phyloP scores from a whole-genome alignment of 2,888 invertebrate genomes.

The Chydorus sphaericus region DNA sequence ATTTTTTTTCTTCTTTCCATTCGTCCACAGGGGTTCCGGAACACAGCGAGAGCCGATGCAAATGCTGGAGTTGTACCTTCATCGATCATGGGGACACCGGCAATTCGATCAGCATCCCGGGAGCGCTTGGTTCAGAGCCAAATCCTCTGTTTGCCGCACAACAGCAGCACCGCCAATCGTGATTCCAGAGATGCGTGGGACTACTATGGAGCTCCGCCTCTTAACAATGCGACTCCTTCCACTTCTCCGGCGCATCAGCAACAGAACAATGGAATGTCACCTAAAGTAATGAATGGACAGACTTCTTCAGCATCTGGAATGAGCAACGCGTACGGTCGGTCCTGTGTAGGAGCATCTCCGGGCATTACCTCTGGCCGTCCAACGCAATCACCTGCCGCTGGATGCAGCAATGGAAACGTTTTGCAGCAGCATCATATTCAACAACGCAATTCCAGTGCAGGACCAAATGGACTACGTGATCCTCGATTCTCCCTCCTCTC shows the following conservation, averaged over 20 bases:
- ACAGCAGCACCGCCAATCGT: not conserved
- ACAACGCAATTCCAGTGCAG: not conserved
- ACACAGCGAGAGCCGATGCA: too few species aligned
- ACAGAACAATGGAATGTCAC: not conserved
- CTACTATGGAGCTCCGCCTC: constrained; percentile 14
- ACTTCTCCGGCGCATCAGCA: too few species aligned
- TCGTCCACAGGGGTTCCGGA: too few species aligned
- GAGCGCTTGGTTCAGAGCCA: constrained; percentile 16
- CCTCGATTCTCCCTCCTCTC: not conserved
- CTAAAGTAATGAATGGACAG: not conserved
- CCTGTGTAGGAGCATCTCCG: not conserved
- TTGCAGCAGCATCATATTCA: not conserved
- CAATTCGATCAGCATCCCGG: constrained; percentile 12
- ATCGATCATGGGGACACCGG: not conserved
- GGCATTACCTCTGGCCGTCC: not conserved
- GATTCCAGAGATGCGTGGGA: constrained; percentile 15
- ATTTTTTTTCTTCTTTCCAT: too few species aligned
- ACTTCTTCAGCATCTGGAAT: not conserved
- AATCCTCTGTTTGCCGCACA: constrained; percentile 10
- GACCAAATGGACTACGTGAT: not conserved
- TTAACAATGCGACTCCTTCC: not conserved
- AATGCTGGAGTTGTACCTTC: not conserved
- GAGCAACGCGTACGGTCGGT: not conserved
- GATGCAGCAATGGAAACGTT: not conserved
- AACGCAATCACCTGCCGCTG: not conserved